Percentiles rank a stretch among this genome's conserved stretches.
phyloP scores from a whole-genome alignment of 1,140 invertebrate species.

The Stenopsyche tienmushanensis region DNA sequence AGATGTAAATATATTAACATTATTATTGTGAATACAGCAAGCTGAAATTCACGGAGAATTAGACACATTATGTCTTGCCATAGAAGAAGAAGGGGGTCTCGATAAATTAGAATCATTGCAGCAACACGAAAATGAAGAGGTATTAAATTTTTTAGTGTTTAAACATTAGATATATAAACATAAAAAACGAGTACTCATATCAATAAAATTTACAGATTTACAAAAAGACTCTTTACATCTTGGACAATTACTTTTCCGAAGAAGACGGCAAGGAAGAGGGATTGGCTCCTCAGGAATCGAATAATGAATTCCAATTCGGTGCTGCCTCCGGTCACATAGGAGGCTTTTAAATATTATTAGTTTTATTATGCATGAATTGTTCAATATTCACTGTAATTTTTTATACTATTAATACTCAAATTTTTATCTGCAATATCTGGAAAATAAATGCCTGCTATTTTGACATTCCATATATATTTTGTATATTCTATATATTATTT shows the following conservation, averaged over 20 bases:
- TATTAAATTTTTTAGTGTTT: conserved; percentile 48
- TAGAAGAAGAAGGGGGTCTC: conserved; percentile 86
- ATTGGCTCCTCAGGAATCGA: conserved; percentile 46
- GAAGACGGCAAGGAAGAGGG: conserved; percentile 54
- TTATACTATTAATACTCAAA: not conserved
- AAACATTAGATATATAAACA: not conserved
- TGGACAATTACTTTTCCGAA: conserved; percentile 78
- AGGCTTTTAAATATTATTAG: conserved; percentile 29
- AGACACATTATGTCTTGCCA: conserved; percentile 74
- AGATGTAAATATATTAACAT: conserved; percentile 4
- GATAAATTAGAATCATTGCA: conserved; percentile 94
- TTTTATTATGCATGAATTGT: not conserved
- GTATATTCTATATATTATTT: no score
- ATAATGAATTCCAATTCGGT: conserved; percentile 49
- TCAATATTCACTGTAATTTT: not conserved
- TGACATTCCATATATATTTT: no score
- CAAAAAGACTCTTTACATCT: conserved; percentile 75
- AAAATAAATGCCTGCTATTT: no score
- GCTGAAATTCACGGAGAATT: conserved; percentile 71
- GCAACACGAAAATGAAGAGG: conserved; percentile 95
- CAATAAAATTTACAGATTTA: conserved; percentile 70
- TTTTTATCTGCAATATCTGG: no score
- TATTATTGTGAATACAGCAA: conserved; percentile 46
- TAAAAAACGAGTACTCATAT: not conserved
- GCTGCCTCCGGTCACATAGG: conserved; percentile 33